phyloP scores from a whole-genome alignment of 2,888 invertebrate species.

The Eupithecia subumbrata region DNA sequence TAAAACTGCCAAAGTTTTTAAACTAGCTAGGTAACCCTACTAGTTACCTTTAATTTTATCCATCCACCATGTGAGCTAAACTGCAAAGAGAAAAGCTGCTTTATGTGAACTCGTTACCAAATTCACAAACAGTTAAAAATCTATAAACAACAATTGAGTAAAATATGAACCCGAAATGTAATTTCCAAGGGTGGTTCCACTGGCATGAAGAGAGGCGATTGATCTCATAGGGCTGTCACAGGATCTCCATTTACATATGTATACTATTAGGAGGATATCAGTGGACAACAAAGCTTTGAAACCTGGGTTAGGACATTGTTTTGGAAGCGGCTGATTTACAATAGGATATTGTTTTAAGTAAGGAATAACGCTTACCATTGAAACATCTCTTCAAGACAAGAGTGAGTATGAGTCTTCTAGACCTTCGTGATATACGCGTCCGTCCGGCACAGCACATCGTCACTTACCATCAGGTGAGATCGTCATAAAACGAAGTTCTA shows the following conservation, averaged over 20 bases:
- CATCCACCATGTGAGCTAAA: too few species aligned
- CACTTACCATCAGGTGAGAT: too few species aligned
- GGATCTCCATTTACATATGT: background rate
- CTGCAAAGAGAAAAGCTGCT: background rate
- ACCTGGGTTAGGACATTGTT: background rate
- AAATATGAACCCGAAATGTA: constrained; percentile 15
- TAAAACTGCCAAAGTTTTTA: too few species aligned
- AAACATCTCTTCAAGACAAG: background rate
- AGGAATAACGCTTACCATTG: background rate
- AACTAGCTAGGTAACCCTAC: too few species aligned
- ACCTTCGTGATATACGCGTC: too few species aligned
- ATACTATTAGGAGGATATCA: background rate
- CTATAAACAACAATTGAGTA: constrained; percentile 1
- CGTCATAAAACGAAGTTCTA: too few species aligned
- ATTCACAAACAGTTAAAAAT: background rate
- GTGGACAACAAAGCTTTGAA: background rate
- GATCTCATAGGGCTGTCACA: constrained; percentile 61
- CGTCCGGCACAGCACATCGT: too few species aligned
- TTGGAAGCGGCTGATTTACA: background rate
- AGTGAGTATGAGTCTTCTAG: too few species aligned
- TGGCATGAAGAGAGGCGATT: constrained; percentile 64
- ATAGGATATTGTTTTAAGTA: too few species aligned
- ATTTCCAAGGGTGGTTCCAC: constrained; percentile 6
- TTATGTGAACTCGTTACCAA: background rate
- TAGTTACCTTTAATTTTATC: too few species aligned